Conservation (phyloP, 2,113 vertebrate species). For the Pterocles orientalis region DNA sequence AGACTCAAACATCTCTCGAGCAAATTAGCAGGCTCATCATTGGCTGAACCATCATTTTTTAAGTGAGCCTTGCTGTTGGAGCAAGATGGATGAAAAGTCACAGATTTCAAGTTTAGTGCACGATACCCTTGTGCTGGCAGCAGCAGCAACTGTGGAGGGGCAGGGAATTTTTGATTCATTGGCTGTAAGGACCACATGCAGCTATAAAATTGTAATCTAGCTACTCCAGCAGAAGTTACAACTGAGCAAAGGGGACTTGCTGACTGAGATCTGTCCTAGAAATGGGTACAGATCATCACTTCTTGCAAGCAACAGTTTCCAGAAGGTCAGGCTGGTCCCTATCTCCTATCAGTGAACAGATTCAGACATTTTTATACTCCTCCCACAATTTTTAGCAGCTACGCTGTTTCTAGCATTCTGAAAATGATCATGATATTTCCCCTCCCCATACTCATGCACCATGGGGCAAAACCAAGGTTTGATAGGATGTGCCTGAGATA, state of each 20-base stretch:
- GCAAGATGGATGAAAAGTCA: background rate
- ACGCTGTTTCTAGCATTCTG: background rate
- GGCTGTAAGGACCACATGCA: background rate
- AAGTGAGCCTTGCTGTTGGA: background rate
- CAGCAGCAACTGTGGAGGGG: background rate
- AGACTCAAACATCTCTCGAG: background rate
- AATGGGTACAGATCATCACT: background rate
- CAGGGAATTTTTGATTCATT: background rate
- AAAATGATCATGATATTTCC: background rate
- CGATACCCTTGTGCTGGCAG: background rate
- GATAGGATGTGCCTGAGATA: rapidly evolving
- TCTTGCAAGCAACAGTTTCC: background rate
- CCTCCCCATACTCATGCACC: background rate
- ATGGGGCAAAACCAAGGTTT: background rate
- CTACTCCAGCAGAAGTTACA: background rate
- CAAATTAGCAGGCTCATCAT: conserved; percentile 11
- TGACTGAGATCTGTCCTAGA: background rate
- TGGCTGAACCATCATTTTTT: background rate
- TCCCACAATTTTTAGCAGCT: background rate
- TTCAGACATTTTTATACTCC: background rate
- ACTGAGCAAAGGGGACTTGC: background rate
- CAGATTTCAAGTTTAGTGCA: background rate
- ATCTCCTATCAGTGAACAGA: background rate
- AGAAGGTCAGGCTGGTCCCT: background rate
- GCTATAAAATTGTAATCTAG: background rate